Base-by-base conservation (phyloP, 1,140 invertebrate genomes). In the Acromyrmex heyeri region DNA sequence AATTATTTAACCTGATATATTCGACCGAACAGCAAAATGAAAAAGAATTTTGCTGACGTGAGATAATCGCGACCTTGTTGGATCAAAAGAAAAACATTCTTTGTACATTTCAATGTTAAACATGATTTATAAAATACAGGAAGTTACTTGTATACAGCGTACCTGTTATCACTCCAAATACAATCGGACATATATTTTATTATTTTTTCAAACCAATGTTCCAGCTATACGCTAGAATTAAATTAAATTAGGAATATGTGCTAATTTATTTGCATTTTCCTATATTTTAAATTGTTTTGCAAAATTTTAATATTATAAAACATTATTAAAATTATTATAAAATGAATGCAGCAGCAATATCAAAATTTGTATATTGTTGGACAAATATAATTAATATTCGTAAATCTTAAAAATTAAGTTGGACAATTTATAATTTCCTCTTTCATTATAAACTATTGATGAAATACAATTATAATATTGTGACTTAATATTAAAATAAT, bases 1-100 rank as follows among this genome's bases (percentile, higher is more conserved):
- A 73, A 61, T 73, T 59, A 61, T 73, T 75, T 72, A 27, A 4
- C 18, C 24, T 5, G 1, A 30, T 53, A 24, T 78, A 30, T 64
- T 38, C 38, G 3, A 27, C 7, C 0, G 18, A 38, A 21, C 57
- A 27, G 4, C 3, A 48, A 82, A 72, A 72, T 8, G 3, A 61
- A 82, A 48, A 59, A 57, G 16, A 76, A 14, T 2, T 55, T 7
- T 24, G 14, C 59, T 53, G 6, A 27, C 10, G 16, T 34, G 7
- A 53, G 10, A 44, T 70, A 16, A 69, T 44, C 14, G 4, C 59
- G 12, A 6, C 14, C 16, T 77, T 21, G 10, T 0, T 78, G 30
- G 2, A 12, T 53, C 18, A 77, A 4, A 65, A 50, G 10, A 34
- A 55, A 38, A 78, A 53, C 14, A 16, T 5, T 65, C n/a, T 27